A percentile compares a stretch with the other conserved stretches of the same genome.
Evolutionary conservation across 2,797 vertebrate genomes (phyloP).

Genomic region (Galago senegalensis): DNA sequence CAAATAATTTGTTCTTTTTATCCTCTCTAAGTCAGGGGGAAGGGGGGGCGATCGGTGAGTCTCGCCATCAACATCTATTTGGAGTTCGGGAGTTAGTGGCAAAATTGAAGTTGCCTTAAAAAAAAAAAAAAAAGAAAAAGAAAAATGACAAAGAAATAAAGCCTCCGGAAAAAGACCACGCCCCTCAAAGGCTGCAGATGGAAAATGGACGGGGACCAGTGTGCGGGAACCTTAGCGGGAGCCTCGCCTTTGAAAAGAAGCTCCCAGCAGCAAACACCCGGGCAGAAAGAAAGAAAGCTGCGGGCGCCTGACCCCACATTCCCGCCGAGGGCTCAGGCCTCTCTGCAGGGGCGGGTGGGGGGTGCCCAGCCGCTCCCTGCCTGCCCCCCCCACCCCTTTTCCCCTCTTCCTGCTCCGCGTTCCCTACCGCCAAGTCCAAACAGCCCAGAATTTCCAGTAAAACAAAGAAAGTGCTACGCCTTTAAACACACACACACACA

Average conservation of each 20-base stretch:
- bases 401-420: background rate
- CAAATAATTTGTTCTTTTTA: constrained; percentile 79
- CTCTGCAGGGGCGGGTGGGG: background rate
- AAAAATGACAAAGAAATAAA: constrained; percentile 79
- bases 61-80: constrained; percentile 67
- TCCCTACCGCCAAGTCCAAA: background rate
- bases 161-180: constrained; percentile 71
- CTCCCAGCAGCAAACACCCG: constrained; percentile 70
- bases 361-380: background rate
- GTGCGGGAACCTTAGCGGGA: background rate
- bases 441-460: background rate
- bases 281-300: constrained; percentile 63
- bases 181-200: constrained; percentile 72
- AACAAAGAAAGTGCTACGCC: constrained; percentile 26
- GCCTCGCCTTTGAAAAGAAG: background rate
- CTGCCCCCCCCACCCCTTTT: background rate
- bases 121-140: too few relatives aligned
- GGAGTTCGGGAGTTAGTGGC: constrained; percentile 66
- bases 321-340: constrained; percentile 6
- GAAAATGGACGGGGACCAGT: constrained; percentile 77
- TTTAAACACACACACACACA: background rate
- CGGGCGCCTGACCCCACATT: constrained; percentile 74
- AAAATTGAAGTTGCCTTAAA: constrained; percentile 68
- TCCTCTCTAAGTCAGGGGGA: background rate
- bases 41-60: constrained; percentile 68